A percentile compares a stretch with the other conserved stretches of the same genome.
phyloP scores from a whole-genome alignment of 2,888 invertebrate genomes.

The Tenthredo mesomela region DNA sequence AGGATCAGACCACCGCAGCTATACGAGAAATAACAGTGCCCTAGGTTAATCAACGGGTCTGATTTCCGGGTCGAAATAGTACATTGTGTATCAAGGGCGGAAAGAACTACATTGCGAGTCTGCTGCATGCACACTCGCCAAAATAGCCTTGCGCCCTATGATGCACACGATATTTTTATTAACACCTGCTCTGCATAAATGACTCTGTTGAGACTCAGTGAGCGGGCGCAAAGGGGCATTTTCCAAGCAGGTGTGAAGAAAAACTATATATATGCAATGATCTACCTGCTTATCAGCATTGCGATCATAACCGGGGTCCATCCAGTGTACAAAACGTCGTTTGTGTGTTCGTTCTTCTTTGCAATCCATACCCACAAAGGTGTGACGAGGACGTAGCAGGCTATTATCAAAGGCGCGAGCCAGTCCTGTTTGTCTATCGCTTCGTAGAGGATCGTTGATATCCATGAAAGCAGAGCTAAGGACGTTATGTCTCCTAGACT shows the following conservation, averaged over 20 bases:
- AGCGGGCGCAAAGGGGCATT: too few relatives aligned
- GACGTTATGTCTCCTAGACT: constrained; percentile 89
- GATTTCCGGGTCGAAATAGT: too few relatives aligned
- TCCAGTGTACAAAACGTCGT: constrained; percentile 85
- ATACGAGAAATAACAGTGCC: constrained; percentile 60
- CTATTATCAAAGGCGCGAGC: constrained; percentile 83
- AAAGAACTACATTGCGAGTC: too few relatives aligned
- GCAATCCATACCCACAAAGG: constrained; percentile 89
- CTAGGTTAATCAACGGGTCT: neutral
- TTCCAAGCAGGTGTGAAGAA: too few relatives aligned
- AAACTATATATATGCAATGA: too few relatives aligned
- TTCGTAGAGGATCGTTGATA: constrained; percentile 81
- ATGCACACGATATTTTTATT: too few relatives aligned
- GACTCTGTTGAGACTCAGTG: too few relatives aligned
- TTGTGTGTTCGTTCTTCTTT: constrained; percentile 84
- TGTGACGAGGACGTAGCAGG: constrained; percentile 83
- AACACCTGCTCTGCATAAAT: too few relatives aligned
- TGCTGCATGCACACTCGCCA: too few relatives aligned
- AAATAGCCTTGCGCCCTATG: too few relatives aligned
- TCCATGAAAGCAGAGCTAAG: constrained; percentile 82
- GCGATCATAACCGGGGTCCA: constrained; percentile 90
- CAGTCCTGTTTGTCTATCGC: constrained; percentile 82
- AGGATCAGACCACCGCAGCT: constrained; percentile 87
- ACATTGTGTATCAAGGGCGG: too few relatives aligned
- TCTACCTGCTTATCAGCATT: constrained; percentile 88